These are phyloP conservation scores for Phycodurus eques DNA, from an alignment of 2,113 vertebrate species.

Conservation along the genomic window DNA sequence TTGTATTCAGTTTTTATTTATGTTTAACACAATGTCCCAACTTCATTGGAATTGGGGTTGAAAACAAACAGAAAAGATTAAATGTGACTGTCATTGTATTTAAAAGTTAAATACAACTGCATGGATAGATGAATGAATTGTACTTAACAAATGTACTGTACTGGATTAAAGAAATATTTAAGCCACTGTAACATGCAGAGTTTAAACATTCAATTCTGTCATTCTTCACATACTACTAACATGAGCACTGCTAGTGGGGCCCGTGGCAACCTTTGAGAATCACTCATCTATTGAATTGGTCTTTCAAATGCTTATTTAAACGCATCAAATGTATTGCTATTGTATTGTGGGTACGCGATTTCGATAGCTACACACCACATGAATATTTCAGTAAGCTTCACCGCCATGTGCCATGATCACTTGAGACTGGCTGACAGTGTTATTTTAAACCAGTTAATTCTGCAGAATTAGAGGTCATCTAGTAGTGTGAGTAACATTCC, in stretches of 20 bases:
- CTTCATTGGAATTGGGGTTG: too few relatives aligned
- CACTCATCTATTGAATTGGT: neutral
- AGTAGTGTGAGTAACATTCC: neutral
- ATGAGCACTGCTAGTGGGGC: neutral
- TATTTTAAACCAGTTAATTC: constrained; percentile 10
- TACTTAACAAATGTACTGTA: too few relatives aligned
- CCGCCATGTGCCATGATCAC: neutral
- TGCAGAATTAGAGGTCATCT: neutral
- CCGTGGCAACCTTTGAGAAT: neutral
- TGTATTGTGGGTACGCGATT: neutral
- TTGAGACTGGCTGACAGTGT: constrained; percentile 1
- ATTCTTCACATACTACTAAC: neutral
- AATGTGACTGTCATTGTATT: neutral
- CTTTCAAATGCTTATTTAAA: neutral
- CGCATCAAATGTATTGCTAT: neutral
- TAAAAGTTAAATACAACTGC: neutral
- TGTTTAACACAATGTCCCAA: too few relatives aligned
- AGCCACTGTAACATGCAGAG: neutral
- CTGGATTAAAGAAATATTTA: neutral
- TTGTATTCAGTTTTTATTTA: too few relatives aligned
- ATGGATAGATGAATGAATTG: too few relatives aligned
- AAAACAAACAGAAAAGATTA: too few relatives aligned
- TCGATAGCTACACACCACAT: neutral
- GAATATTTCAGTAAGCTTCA: constrained; percentile 3
- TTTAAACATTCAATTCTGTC: too few relatives aligned